Evolutionary conservation across 2,797 vertebrate genomes (phyloP).

Genomic region (Phoeniculus purpureus): DNA sequence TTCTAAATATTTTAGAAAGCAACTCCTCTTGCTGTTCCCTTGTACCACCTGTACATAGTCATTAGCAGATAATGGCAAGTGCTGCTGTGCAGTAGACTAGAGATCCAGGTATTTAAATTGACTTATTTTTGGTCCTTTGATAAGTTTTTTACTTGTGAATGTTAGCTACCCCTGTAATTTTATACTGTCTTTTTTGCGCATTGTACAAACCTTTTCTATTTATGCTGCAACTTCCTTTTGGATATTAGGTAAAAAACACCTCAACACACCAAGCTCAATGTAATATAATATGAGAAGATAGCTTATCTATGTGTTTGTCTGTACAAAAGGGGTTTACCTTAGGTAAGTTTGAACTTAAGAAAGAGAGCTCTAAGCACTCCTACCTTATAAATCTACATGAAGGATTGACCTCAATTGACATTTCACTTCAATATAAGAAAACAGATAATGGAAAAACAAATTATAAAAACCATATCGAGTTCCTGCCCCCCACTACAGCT

Average conservation of each 20-base stretch:
- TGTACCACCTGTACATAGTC: neutral
- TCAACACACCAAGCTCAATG: neutral
- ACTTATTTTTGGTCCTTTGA: neutral
- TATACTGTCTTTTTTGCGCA: neutral
- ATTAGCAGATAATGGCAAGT: neutral
- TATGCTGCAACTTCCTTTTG: neutral
- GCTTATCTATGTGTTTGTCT: neutral
- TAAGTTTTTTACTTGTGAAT: neutral
- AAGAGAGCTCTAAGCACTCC: neutral
- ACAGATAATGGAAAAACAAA: slow-evolving; percentile 40
- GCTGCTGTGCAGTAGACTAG: neutral
- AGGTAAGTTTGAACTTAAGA: neutral
- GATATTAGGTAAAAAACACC: neutral
- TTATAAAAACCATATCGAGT: slow-evolving; percentile 21
- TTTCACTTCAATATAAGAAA: slow-evolving; percentile 29
- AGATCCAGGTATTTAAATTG: neutral
- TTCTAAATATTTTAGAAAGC: neutral
- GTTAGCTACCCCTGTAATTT: neutral
- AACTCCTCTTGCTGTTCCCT: neutral
- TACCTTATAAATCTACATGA: neutral
- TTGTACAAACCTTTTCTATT: neutral
- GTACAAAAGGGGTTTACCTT: neutral
- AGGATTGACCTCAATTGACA: slow-evolving; percentile 1
- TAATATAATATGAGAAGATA: neutral
- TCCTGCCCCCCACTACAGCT: neutral